Percentiles rank a stretch among this genome's conserved stretches.
Evolutionary conservation across 2,113 vertebrate genomes (phyloP).

Genomic region (Oriolus oriolus): DNA sequence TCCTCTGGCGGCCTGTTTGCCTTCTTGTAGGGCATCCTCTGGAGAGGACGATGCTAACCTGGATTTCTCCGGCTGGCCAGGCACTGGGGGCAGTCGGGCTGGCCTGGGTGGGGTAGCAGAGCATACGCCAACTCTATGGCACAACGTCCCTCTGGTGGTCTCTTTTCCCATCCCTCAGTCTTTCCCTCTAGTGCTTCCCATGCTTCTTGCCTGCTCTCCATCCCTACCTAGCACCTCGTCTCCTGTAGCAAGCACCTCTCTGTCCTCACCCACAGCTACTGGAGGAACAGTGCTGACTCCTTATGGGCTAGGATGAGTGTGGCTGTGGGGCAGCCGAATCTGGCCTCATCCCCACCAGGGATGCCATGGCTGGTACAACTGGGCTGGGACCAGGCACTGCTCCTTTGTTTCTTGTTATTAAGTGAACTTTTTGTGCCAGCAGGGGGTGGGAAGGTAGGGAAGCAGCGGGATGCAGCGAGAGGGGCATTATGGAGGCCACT

Average conservation of each 20-base stretch:
- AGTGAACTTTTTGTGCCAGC: background rate
- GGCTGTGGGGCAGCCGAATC: accelerated
- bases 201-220: background rate
- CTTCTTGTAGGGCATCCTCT: background rate
- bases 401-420: background rate
- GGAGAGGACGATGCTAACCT: background rate
- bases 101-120: background rate
- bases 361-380: accelerated
- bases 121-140: accelerated
- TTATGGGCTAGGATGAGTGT: accelerated
- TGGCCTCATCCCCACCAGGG: background rate
- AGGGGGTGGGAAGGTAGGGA: background rate
- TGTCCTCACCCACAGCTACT: background rate
- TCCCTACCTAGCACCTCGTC: background rate
- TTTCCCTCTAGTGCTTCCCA: background rate
- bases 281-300: accelerated
- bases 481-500: accelerated
- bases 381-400: accelerated
- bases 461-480: background rate
- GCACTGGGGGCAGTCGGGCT: background rate
- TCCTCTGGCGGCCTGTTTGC: background rate
- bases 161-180: background rate
- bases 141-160: accelerated
- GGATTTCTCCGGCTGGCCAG: background rate
- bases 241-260: background rate